A percentile compares a stretch with the other conserved stretches of the same genome.
Conservation (phyloP, 2,888 invertebrate species). For the Germaria angustata region DNA sequence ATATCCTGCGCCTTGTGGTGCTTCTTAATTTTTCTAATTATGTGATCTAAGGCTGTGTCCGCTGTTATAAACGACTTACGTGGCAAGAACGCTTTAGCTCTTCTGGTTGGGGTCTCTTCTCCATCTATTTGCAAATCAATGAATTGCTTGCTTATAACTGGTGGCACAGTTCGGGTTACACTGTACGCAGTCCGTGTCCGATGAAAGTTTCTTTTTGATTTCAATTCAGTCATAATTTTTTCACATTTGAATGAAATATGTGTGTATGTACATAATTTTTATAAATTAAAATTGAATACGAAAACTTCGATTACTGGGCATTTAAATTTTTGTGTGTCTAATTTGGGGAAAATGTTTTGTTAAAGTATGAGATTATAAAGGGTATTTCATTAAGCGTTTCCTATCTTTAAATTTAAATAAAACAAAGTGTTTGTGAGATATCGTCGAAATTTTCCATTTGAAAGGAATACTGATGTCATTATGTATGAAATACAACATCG, state of each 20-base stretch:
- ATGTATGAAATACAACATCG: too few species aligned
- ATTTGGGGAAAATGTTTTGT: too few species aligned
- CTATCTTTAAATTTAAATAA: too few species aligned
- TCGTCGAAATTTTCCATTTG: too few species aligned
- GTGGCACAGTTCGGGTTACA: constrained; percentile 13
- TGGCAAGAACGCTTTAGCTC: not conserved
- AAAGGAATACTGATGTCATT: too few species aligned
- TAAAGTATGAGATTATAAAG: too few species aligned
- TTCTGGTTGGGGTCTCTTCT: not conserved
- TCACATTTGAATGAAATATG: not conserved
- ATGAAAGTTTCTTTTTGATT: constrained; percentile 20
- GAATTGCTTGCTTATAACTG: constrained; percentile 47
- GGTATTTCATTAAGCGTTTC: too few species aligned
- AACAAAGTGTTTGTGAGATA: too few species aligned
- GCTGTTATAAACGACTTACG: not conserved
- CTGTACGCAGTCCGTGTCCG: constrained; percentile 64
- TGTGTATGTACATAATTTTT: not conserved
- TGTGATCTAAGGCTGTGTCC: constrained; percentile 57
- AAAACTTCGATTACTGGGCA: not conserved
- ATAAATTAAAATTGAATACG: not conserved
- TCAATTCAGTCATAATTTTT: constrained; percentile 10
- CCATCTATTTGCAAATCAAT: constrained; percentile 27
- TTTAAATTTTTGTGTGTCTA: not conserved
- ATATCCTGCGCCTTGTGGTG: constrained; percentile 43
- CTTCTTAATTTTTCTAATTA: constrained; percentile 54